Evolutionary conservation across 1,140 invertebrate species (phyloP), one percentile per base, ranked within the genome.

Genomic region (Copidosoma floridanum): DNA sequence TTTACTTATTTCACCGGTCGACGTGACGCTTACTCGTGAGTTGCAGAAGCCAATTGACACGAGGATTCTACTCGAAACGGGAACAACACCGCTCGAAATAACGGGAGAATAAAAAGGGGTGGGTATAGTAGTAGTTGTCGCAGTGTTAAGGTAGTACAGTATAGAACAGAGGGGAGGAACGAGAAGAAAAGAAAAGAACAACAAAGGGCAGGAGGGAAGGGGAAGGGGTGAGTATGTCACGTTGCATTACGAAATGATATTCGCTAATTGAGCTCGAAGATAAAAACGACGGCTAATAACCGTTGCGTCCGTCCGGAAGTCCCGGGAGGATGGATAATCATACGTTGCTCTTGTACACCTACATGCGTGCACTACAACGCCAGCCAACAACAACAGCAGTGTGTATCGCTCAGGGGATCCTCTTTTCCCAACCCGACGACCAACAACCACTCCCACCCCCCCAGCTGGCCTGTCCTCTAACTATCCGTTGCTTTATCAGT

Each of bases 271-370:
- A 76, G 76, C 68, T 68, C 71, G 72, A 77, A 78, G 74, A 79
- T 77, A 79, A 79, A 74, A 77, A 77, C 71, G 71, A 78, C 67
- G 71, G 73, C 72, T 79, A 79, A 79, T 79, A 78, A 79, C 73
- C 70, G 70, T 73, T 67, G 64, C 61, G 55, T 60, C 21, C 54
- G 51, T 16, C 63, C 51, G 65, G 61, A 65, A 66, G 63, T 73
- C 71, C 68, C 71, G 27, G 8, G 73, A 69, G 73, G 73, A 63
- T 61, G 69, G 69, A 73, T 76, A 75, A 76, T 75, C 74, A 74
- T 68, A 73, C 72, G 68, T 69, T 71, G 63, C 68, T 68, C 63
- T 18, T 32, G 47, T 64, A 37, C n/a, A n/a, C n/a, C n/a, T n/a
- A n/a, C n/a, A n/a, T n/a, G n/a, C n/a, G n/a, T n/a, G n/a, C n/a